Base-by-base conservation (phyloP, 1,140 invertebrate genomes). In the Neodiprion lecontei region DNA sequence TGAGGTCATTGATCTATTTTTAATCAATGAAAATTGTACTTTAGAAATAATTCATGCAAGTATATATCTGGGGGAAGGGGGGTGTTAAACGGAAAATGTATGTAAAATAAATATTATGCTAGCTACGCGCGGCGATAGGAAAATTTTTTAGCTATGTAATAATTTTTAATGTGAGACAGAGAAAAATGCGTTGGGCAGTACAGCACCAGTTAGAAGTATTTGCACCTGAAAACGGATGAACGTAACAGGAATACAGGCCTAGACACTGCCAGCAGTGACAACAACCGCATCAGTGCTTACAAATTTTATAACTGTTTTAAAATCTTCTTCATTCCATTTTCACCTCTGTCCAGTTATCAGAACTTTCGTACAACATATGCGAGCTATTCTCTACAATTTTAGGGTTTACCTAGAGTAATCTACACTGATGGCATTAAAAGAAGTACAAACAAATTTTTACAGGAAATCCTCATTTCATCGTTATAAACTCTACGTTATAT, bases 401-500 rank as follows among this genome's bases (percentile, higher is more conserved):
- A 69, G 76, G 79, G 78, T 73, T 73, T 72, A 73, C 9, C 48
- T 71, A 71, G 12, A n/a, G 48, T 71, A 48, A 40, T 71, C 47
- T 71, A 71, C 70, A 69, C 48, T 50, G 70, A 71, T 48, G 70
- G 82, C 78, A 75, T 84, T 85, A 85, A 83, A 86, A 87, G 85
- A 87, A 86, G 82, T 87, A 86, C 84, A 87, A 86, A 86, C 80
- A 84, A 84, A 86, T 86, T 40, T 40, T 83, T 87, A 87, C 84
- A 86, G 79, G 85, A 87, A 86, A 87, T 79, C 77, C 76, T 81
- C 79, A 77, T 77, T 76, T 83, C 79, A 75, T 80, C 79, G 75
- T 83, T 83, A 83, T 78, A 84, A 83, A 84, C 76, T 80, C 79
- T 85, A 85, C 67, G 76, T 70, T 75, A 21, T 87, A 87, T 87